phyloP scores from a whole-genome alignment of 2,797 vertebrate genomes.

The Kryptopterus vitreolus region DNA sequence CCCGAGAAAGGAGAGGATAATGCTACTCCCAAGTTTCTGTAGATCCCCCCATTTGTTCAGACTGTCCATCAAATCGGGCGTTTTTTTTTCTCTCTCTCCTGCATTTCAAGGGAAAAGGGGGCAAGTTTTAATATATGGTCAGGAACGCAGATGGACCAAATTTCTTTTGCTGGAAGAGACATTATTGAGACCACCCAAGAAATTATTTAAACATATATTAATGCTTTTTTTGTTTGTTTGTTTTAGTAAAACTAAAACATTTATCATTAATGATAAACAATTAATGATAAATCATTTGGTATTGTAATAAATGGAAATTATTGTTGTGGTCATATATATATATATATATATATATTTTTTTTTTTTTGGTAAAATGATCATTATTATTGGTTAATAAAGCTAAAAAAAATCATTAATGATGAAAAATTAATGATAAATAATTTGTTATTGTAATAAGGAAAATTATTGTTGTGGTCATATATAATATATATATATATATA shows the following conservation, averaged over 20 bases:
- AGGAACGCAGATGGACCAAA: slow-evolving; percentile 14
- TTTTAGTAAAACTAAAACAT: no score
- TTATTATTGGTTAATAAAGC: no score
- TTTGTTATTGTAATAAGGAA: no score
- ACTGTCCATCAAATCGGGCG: slow-evolving; percentile 45
- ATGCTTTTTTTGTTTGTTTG: neutral
- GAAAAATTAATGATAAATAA: no score
- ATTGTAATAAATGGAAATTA: no score
- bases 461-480: no score
- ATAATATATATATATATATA: no score
- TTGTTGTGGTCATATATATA: no score
- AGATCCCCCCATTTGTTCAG: slow-evolving; percentile 46
- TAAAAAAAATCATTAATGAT: no score
- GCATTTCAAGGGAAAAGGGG: slow-evolving; percentile 33
- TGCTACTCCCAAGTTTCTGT: slow-evolving; percentile 48
- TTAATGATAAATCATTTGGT: no score
- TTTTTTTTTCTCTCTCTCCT: slow-evolving; percentile 27
- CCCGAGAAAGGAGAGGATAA: slow-evolving; percentile 48
- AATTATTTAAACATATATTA: neutral
- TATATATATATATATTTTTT: no score
- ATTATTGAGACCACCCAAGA: neutral
- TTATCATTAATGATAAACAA: neutral
- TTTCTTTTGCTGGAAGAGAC: neutral
- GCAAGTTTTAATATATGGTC: slow-evolving; percentile 34
- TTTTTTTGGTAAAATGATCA: no score